phyloP scores from a whole-genome alignment of 2,797 vertebrate species.

The Leptodactylus fallax region DNA sequence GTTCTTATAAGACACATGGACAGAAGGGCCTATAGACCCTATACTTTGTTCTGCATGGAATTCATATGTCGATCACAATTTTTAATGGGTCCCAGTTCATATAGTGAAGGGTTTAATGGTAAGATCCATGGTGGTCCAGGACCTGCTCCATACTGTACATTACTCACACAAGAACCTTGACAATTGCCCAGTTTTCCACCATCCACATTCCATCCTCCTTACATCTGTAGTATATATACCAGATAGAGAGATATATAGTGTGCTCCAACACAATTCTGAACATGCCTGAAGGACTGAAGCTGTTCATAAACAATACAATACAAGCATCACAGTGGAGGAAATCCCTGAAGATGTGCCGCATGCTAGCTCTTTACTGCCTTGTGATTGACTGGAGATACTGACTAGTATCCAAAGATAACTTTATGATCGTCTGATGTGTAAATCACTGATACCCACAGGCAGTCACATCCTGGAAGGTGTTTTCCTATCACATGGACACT shows the following conservation, averaged over 20 bases:
- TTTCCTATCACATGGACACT: conserved; percentile 69
- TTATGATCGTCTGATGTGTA: conserved; percentile 73
- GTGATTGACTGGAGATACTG: conserved; percentile 69
- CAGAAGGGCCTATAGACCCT: too few relatives aligned
- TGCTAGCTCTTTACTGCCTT: conserved; percentile 45
- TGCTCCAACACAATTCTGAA: not conserved
- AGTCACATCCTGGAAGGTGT: conserved; percentile 67
- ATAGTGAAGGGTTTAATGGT: too few relatives aligned
- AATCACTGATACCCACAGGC: conserved; percentile 71
- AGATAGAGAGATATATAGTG: not conserved
- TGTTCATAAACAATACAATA: not conserved
- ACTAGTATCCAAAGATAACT: conserved; percentile 74
- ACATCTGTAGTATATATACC: too few relatives aligned
- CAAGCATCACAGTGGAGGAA: not conserved
- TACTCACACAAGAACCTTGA: too few relatives aligned
- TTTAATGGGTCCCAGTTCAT: not conserved
- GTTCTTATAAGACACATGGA: too few relatives aligned
- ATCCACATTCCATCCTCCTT: too few relatives aligned
- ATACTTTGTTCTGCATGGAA: not conserved
- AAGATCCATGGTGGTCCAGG: too few relatives aligned
- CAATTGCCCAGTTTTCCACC: too few relatives aligned
- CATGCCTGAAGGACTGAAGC: not conserved
- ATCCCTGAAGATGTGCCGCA: conserved; percentile 34
- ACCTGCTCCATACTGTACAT: too few relatives aligned
- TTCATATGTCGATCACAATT: not conserved